These are phyloP conservation scores for Neogobius melanostomus DNA, from an alignment of 2,113 vertebrate species.

Conservation along the genomic window DNA sequence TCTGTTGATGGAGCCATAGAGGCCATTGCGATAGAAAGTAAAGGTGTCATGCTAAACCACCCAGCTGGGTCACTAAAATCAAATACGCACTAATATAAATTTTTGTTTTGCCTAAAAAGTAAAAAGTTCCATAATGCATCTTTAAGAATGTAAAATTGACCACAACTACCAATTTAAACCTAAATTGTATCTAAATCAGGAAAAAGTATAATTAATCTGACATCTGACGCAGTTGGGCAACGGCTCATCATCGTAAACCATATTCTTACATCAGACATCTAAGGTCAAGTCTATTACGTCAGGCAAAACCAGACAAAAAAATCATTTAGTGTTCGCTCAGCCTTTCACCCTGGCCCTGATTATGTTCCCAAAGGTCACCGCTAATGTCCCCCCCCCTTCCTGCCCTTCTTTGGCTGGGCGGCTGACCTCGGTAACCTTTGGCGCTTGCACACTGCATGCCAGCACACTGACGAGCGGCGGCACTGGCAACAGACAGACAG, in stretches of 20 bases:
- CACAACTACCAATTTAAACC: no score
- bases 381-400: conserved; percentile 75
- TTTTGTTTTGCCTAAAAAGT: no score
- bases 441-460: conserved; percentile 80
- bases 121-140: no score
- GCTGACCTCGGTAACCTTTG: conserved; percentile 75
- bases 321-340: conserved; percentile 51
- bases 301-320: background rate
- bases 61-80: no score
- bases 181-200: no score
- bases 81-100: no score
- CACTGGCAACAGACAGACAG: conserved; percentile 60
- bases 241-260: background rate
- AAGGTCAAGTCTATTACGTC: background rate
- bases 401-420: conserved; percentile 77
- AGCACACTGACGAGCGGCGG: conserved; percentile 74
- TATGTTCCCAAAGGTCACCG: conserved; percentile 76
- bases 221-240: no score
- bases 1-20: no score
- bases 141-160: no score
- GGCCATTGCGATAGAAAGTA: no score
- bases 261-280: background rate
- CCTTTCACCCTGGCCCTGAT: conserved; percentile 73
- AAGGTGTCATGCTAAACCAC: no score
- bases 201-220: no score